Evolutionary conservation across 2,888 invertebrate genomes (phyloP), one percentile per base, ranked within the genome.

Genomic region (Ctenicera cuprea): DNA sequence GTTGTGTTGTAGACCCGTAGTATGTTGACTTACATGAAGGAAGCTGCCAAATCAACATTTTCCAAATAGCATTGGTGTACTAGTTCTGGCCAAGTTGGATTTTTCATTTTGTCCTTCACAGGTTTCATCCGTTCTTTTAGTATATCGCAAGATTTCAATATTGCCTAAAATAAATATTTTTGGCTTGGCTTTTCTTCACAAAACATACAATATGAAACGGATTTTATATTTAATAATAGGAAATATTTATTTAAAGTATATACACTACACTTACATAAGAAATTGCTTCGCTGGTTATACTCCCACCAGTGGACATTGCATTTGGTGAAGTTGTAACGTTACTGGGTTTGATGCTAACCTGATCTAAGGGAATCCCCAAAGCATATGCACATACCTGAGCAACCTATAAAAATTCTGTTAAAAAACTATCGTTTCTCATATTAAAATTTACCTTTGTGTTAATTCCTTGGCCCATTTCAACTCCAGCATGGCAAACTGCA

Each of bases 391-490:
- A 93, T 0, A 94, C 93, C 89, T 95, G 95, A 8, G 92, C 91
- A 0, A 91, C 90, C 89, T 94, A 88, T 0, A 79, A 79, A 16
- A 16, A 61, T 45, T 38, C 5, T 9, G 50, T 59, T 14, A 37
- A 38, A 38, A 12, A 12, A 11, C 3, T 38, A 4, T 38, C 2
- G 38, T 4, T 11, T 38, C 3, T 16, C 4, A 2, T 14, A n/a
- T 16, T 9, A 33, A 3, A 0, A 0, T 26, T 26, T 79, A 89
- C 91, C 89, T 95, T 95, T 0, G 95, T 95, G 77, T 95, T 93
- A 57, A 94, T 89, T 9, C 96, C 96, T 87, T 96, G 96, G 0
- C 96, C 96, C 82, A 93, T 91, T 88, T 94, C 94, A 30, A 93
- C 88, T 0, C 93, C 94, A 12, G 93, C 93, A 79, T 94, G 94